These are phyloP conservation scores for Cepaea hortensis DNA, from an alignment of 2,888 invertebrate species.

Conservation along the genomic window DNA sequence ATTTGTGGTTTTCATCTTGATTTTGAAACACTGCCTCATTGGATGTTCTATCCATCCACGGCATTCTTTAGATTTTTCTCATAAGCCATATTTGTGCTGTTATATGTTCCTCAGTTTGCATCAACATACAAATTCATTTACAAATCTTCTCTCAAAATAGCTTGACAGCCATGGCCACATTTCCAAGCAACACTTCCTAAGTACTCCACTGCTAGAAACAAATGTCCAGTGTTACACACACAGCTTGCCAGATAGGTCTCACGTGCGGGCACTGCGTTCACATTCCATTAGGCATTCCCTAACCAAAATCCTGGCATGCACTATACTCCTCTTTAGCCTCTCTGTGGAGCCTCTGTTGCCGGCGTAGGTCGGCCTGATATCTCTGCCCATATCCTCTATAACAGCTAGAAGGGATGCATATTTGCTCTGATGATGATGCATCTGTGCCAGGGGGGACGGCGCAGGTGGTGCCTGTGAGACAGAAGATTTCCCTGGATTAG, in stretches of 20 bases:
- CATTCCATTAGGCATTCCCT: slow-evolving; percentile 97
- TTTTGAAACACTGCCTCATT: no score
- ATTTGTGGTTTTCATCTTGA: no score
- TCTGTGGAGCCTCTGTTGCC: slow-evolving; percentile 97
- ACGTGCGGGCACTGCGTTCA: slow-evolving; percentile 82
- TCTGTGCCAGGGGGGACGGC: slow-evolving; percentile 47
- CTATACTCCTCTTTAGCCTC: slow-evolving; percentile 94
- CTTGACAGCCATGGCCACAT: no score
- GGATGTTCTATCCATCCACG: no score
- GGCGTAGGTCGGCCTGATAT: slow-evolving; percentile 96
- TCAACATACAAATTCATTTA: no score
- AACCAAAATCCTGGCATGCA: slow-evolving; percentile 95
- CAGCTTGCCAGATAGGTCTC: background rate
- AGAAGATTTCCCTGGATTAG: slow-evolving; percentile 52
- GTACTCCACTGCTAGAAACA: no score
- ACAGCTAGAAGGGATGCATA: slow-evolving; percentile 94
- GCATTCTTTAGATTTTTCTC: no score
- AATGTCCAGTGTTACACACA: no score
- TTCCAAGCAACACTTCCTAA: no score
- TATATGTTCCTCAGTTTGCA: no score
- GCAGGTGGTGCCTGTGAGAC: slow-evolving; percentile 42
- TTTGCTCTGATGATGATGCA: slow-evolving; percentile 84
- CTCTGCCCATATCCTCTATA: slow-evolving; percentile 97
- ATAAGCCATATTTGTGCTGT: no score
- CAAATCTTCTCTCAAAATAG: no score